Percentiles rank a stretch among this genome's conserved stretches.
Evolutionary conservation across 2,797 vertebrate species (phyloP).

Genomic region (Silurus lanzhouensis): DNA sequence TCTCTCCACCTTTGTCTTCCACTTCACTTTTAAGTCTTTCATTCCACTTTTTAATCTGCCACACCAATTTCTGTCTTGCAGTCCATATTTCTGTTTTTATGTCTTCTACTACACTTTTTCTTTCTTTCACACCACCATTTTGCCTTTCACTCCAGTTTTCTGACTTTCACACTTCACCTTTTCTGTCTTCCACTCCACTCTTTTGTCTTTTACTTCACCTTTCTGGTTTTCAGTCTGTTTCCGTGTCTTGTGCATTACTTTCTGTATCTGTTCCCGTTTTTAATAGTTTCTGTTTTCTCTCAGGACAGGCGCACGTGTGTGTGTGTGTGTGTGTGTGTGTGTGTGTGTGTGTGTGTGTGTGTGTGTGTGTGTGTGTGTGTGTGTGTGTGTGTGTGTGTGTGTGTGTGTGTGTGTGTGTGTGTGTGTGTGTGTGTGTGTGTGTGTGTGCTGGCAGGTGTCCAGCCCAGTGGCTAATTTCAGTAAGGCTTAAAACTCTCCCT

Average conservation of each 20-base stretch:
- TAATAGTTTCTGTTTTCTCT: too few relatives aligned
- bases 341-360: background rate
- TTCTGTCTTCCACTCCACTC: too few relatives aligned
- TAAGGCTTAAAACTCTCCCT: conserved; percentile 3
- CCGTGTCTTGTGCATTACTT: too few relatives aligned
- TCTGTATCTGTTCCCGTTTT: too few relatives aligned
- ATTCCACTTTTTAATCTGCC: conserved; percentile 33
- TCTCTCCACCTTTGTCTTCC: background rate
- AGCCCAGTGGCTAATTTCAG: conserved; percentile 30
- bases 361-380: background rate
- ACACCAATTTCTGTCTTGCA: background rate
- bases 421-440: background rate
- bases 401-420: background rate
- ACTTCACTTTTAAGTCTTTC: conserved; percentile 28
- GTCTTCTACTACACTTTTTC: too few relatives aligned
- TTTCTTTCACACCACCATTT: background rate
- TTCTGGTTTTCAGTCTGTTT: too few relatives aligned
- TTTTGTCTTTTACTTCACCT: too few relatives aligned
- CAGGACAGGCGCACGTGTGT: too few relatives aligned
- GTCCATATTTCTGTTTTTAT: background rate
- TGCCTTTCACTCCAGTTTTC: background rate
- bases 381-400: background rate
- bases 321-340: background rate
- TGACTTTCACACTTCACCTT: too few relatives aligned
- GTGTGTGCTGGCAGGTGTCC: conserved; percentile 12